Percentiles rank a stretch among this genome's conserved stretches.
Evolutionary conservation across 2,888 invertebrate species (phyloP).

Genomic region (Andrena trimmerana): DNA sequence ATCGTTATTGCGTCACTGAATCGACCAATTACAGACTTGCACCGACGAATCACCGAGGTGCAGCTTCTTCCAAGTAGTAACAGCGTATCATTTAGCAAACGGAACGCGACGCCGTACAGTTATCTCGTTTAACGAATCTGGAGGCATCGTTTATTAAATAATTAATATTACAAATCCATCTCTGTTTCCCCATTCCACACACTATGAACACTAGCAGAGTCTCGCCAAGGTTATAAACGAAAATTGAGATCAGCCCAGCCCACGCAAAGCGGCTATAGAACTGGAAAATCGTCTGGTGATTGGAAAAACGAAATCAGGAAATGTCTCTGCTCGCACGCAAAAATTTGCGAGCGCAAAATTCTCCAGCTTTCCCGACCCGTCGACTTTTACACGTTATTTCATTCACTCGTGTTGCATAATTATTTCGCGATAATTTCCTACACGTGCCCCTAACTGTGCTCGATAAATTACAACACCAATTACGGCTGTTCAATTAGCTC

Average conservation of each 20-base stretch:
- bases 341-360: constrained; percentile 8
- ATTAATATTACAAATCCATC: no score
- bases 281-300: neutral
- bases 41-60: neutral
- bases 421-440: constrained; percentile 14
- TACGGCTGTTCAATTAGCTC: constrained; percentile 2
- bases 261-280: neutral
- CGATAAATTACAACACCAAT: constrained; percentile 18
- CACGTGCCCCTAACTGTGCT: constrained; percentile 15
- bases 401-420: constrained; percentile 38
- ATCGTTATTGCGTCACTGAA: neutral
- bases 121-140: no score
- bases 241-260: no score
- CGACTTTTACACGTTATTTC: neutral
- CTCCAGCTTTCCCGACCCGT: constrained; percentile 6
- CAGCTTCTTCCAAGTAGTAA: neutral
- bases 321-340: constrained; percentile 5
- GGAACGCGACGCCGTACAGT: no score
- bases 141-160: no score
- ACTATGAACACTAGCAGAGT: no score
- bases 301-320: constrained; percentile 16
- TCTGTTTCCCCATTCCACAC: no score
- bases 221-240: no score
- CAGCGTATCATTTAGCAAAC: no score
- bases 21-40: neutral